phyloP scores from a whole-genome alignment of 2,888 invertebrate genomes.

The Himalopsyche japonica region DNA sequence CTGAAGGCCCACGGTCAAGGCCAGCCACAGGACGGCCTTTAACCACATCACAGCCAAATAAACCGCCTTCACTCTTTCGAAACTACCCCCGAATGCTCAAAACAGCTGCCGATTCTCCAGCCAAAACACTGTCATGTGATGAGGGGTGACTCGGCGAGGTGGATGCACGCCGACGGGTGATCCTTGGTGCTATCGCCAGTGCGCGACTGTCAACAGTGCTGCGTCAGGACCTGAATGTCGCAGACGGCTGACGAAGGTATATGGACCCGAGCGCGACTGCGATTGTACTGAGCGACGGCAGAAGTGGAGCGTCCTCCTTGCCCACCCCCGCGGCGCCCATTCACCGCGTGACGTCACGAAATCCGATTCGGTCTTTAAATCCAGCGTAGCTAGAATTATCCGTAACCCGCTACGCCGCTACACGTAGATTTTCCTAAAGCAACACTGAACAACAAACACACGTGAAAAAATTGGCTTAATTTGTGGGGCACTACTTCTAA shows the following conservation, averaged over 20 bases:
- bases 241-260: slow-evolving; percentile 4
- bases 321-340: slow-evolving; percentile 17
- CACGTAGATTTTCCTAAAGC: neutral
- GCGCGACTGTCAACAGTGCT: slow-evolving; percentile 5
- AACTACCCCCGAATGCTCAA: neutral
- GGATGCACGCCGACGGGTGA: neutral
- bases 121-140: neutral
- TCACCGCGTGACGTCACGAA: slow-evolving; percentile 36
- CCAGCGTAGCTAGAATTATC: slow-evolving; percentile 2
- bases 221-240: neutral
- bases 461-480: too few species aligned
- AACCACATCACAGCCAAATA: slow-evolving; percentile 24
- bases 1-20: slow-evolving; percentile 15
- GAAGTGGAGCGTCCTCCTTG: neutral
- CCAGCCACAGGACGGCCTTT: slow-evolving; percentile 26
- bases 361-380: slow-evolving; percentile 4
- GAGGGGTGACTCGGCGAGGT: neutral
- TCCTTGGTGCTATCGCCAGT: neutral
- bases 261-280: slow-evolving; percentile 4
- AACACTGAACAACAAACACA: too few species aligned
- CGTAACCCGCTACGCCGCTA: neutral
- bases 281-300: slow-evolving; percentile 10
- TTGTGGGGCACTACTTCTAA: too few species aligned
- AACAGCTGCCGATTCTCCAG: neutral
- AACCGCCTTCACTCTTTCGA: neutral